Evolutionary conservation across 2,888 invertebrate genomes (phyloP), one percentile per base, ranked within the genome.

Genomic region (Latrodectus elegans): DNA sequence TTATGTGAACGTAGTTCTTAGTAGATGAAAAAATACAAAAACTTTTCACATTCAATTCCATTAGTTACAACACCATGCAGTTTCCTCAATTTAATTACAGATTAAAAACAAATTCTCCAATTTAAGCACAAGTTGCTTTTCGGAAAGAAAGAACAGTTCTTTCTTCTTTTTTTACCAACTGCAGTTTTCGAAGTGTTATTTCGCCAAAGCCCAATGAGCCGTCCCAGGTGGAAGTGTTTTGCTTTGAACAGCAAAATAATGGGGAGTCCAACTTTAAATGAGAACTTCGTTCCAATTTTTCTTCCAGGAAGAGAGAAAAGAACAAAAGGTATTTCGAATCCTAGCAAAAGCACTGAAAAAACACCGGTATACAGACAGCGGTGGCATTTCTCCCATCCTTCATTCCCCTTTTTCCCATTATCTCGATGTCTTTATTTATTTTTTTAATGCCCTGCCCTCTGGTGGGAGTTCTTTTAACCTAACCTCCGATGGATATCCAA

Each of bases 401-500:
- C 60, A 60, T 60, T 12, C 60, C 60, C 60, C 14, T 60, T 60
- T 55, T 60, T 60, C 60, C 60, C 60, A 60, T 60, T 60, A 60
- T 60, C 60, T n/a, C 60, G 60, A 60, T 60, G 14, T 60, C 60
- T 60, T 60, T 60, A 60, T 60, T 60, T 60, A 60, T 60, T 60
- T 60, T 60, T 60, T 60, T 60, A 60, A 60, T 60, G n/a, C 60
- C n/a, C 60, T 12, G 38, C 38, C n/a, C 12, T 60, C 60, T n/a
- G 12, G 60, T 60, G 60, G 60, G 60, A 60, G 60, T 60, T 60
- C 60, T 60, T 60, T 60, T 60, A 60, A 60, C 60, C 60, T 60
- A 15, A 60, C 60, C 60, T 60, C n/a, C 60, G 60, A 60, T 60
- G 60, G 60, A 60, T 60, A 60, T 60, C 60, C 60, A 60, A 60